Conservation (phyloP, 2,888 invertebrate genomes). For the Lithophane socia region DNA sequence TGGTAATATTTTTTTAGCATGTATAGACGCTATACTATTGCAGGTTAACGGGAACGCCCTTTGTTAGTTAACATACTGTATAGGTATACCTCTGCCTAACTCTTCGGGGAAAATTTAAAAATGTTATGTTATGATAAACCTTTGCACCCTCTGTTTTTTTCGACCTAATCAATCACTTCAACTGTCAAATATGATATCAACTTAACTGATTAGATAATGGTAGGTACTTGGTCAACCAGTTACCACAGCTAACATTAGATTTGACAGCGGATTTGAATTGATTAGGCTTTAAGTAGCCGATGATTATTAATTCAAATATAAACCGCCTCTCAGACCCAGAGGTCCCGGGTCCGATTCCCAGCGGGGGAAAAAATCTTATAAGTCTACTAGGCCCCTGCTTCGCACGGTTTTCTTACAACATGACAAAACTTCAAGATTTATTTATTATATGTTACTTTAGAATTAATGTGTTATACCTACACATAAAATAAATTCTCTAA, state of each 20-base stretch:
- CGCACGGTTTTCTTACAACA: too few species aligned
- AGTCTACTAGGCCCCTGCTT: too few species aligned
- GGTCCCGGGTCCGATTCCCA: too few species aligned
- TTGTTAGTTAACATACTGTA: too few species aligned
- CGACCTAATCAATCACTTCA: conserved; percentile 26
- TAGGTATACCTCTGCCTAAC: neutral
- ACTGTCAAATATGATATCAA: conserved; percentile 3
- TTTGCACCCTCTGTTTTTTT: neutral
- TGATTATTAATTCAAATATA: neutral
- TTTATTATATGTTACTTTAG: too few species aligned
- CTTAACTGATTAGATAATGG: conserved; percentile 15
- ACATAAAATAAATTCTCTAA: too few species aligned
- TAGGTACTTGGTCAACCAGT: conserved; percentile 7
- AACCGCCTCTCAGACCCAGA: neutral
- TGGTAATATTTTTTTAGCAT: too few species aligned
- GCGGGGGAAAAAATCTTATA: neutral
- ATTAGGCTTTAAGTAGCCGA: conserved; percentile 1
- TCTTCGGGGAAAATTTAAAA: neutral
- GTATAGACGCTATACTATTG: too few species aligned
- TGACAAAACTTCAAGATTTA: too few species aligned
- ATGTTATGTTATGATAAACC: neutral
- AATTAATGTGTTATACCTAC: too few species aligned
- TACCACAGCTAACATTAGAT: neutral
- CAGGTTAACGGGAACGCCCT: too few species aligned
- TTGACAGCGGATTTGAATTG: conserved; percentile 16